These are phyloP conservation scores for Furcula furcula DNA, from an alignment of 2,888 invertebrate genomes.

Conservation along the genomic window DNA sequence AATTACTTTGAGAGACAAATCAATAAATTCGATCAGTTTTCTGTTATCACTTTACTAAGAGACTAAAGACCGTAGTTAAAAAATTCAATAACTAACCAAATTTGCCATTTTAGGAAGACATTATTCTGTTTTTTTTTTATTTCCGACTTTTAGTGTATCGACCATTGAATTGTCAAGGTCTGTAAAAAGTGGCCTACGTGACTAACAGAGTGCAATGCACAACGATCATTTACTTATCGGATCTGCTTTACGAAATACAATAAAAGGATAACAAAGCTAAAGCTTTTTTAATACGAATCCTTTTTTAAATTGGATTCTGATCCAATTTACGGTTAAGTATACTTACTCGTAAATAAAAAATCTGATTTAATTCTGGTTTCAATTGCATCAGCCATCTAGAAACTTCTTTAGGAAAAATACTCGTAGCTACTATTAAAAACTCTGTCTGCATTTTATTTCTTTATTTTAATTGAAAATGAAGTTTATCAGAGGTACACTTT, in stretches of 20 bases:
- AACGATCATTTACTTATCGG: conserved; percentile 8
- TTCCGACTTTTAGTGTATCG: conserved; percentile 13
- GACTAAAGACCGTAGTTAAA: neutral
- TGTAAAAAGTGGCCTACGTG: conserved; percentile 18
- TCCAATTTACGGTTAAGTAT: neutral
- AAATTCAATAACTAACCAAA: too few species aligned
- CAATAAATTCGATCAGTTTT: neutral
- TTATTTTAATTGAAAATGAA: too few species aligned
- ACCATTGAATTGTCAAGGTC: conserved; percentile 6
- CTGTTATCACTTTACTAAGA: neutral
- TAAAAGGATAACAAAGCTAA: conserved; percentile 11
- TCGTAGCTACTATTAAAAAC: too few species aligned
- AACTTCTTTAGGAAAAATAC: conserved; percentile 24
- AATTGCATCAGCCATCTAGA: conserved; percentile 41
- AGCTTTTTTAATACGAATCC: neutral
- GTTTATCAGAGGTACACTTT: too few species aligned
- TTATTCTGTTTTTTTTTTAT: neutral
- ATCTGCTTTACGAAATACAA: conserved; percentile 5
- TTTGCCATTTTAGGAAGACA: neutral
- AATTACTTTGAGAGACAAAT: neutral
- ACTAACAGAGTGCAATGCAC: conserved; percentile 6
- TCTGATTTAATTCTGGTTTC: conserved; percentile 9
- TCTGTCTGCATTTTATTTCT: too few species aligned
- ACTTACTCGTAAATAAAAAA: neutral
- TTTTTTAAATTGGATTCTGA: too few species aligned